These are phyloP conservation scores for Falco columbarius DNA, from an alignment of 2,797 vertebrate species.

Conservation along the genomic window DNA sequence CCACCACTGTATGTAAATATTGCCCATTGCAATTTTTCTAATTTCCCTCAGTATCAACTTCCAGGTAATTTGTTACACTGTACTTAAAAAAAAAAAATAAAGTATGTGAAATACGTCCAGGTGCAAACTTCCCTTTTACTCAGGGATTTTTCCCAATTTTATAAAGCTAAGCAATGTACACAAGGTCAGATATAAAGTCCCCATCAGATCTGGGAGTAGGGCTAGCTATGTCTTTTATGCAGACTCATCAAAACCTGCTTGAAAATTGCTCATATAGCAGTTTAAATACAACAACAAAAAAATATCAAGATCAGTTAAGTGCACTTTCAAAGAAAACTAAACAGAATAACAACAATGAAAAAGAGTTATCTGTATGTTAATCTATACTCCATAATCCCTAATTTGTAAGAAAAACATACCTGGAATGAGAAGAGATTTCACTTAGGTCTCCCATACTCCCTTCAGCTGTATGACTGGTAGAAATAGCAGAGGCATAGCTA, in stretches of 20 bases:
- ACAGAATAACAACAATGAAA: neutral
- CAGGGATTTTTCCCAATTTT: neutral
- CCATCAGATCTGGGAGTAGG: neutral
- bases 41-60: neutral
- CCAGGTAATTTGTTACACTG: neutral
- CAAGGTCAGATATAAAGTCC: neutral
- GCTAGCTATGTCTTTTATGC: neutral
- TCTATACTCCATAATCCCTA: neutral
- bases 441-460: conserved; percentile 93
- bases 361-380: neutral
- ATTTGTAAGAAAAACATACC: conserved; percentile 73
- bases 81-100: neutral
- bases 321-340: neutral
- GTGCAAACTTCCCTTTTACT: neutral
- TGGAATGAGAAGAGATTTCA: conserved; percentile 92
- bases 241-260: neutral
- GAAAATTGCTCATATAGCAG: neutral
- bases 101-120: neutral
- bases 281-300: neutral
- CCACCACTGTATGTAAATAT: neutral
- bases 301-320: neutral
- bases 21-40: neutral
- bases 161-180: neutral
- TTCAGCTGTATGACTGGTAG: conserved; percentile 78
- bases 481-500: conserved; percentile 81